Evolutionary conservation across 2,888 invertebrate genomes (phyloP).

Genomic region (Plebejus melissa): DNA sequence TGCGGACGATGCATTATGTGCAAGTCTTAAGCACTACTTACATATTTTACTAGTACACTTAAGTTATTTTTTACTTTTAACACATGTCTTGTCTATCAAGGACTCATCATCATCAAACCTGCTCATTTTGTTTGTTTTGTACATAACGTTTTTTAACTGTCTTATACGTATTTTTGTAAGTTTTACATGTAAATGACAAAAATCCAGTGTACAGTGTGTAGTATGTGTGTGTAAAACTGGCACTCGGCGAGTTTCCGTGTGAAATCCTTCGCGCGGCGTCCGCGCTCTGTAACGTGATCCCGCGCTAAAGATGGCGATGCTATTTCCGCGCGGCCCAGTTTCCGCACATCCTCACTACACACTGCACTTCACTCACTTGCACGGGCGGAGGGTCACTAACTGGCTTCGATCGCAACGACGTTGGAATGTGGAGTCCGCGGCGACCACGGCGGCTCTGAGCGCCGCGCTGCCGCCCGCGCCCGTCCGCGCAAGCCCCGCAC

Average conservation of each 20-base stretch:
- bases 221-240: slow-evolving; percentile 40
- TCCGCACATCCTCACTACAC: slow-evolving; percentile 46
- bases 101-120: neutral
- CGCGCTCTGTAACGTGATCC: slow-evolving; percentile 65
- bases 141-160: neutral
- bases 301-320: slow-evolving; percentile 66
- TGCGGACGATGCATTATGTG: too few relatives aligned
- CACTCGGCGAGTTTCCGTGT: slow-evolving; percentile 28
- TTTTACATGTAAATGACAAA: slow-evolving; percentile 31
- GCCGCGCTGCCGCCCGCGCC: slow-evolving; percentile 41
- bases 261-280: slow-evolving; percentile 31
- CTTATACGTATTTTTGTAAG: slow-evolving; percentile 35
- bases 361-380: slow-evolving; percentile 75
- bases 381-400: slow-evolving; percentile 74
- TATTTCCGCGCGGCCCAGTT: slow-evolving; percentile 53
- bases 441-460: slow-evolving; percentile 83
- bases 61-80: neutral
- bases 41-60: neutral
- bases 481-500: slow-evolving; percentile 41
- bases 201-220: slow-evolving; percentile 46
- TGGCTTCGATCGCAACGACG: slow-evolving; percentile 73
- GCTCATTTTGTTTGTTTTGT: neutral
- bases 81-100: neutral
- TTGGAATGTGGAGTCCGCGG: slow-evolving; percentile 86
- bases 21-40: neutral